phyloP scores from a whole-genome alignment of 1,140 invertebrate species.

The Cepaea nemoralis region DNA sequence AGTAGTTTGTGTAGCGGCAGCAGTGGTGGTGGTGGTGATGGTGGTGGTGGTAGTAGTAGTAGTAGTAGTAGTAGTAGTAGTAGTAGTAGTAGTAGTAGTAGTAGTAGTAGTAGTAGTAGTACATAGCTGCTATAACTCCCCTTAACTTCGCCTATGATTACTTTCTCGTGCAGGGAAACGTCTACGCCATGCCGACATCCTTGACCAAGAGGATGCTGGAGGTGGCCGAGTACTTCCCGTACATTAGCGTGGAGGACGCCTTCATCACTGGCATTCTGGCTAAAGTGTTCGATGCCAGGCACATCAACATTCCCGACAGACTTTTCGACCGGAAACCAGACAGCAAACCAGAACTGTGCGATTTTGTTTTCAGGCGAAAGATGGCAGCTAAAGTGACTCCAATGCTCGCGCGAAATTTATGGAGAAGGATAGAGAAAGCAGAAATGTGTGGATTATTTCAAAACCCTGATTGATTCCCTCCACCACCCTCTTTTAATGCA shows the following conservation, averaged over 20 bases:
- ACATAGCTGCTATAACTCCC: neutral
- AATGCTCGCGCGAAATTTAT: neutral
- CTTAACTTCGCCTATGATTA: neutral
- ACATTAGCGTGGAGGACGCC: constrained; percentile 70
- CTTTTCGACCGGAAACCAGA: constrained; percentile 22
- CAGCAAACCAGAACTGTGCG: constrained; percentile 32
- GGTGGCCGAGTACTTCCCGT: constrained; percentile 58
- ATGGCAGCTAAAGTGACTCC: constrained; percentile 26
- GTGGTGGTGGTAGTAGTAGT: too few species aligned
- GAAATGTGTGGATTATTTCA: constrained; percentile 34
- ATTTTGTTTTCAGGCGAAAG: constrained; percentile 33
- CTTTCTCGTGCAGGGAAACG: constrained; percentile 47
- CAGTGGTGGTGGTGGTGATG: neutral
- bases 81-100: too few species aligned
- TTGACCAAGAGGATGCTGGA: constrained; percentile 53
- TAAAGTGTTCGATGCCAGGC: constrained; percentile 51
- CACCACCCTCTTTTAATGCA: too few species aligned
- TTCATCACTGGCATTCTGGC: constrained; percentile 72
- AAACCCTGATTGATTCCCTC: neutral
- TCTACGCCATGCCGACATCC: constrained; percentile 60
- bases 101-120: too few species aligned
- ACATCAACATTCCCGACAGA: constrained; percentile 40
- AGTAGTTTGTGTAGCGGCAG: constrained; percentile 4
- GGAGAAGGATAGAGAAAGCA: constrained; percentile 31
- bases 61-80: neutral